A percentile compares a stretch with the other conserved stretches of the same genome.
These are phyloP conservation scores for Netelia fuscicornis DNA, from an alignment of 2,888 invertebrate genomes.

Conservation along the genomic window DNA sequence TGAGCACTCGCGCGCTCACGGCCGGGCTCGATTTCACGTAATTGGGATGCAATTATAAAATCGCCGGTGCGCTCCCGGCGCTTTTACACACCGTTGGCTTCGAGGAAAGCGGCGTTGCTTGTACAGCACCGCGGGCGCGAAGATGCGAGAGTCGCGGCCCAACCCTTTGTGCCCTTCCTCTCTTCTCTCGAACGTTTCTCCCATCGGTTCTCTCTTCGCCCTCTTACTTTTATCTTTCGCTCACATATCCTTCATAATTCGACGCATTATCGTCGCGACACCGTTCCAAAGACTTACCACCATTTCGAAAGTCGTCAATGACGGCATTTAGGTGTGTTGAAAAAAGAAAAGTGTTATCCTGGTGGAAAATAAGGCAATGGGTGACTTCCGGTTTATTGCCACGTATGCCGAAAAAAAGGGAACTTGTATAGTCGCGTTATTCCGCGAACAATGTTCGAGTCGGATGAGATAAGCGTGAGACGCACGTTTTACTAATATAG, in stretches of 20 bases:
- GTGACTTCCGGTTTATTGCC: constrained; percentile 16
- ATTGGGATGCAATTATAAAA: constrained; percentile 80
- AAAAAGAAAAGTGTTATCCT: constrained; percentile 22
- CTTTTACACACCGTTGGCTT: constrained; percentile 73
- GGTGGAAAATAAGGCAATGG: background rate
- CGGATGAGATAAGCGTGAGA: constrained; percentile 23
- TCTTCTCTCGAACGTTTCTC: background rate
- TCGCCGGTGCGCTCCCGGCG: constrained; percentile 73
- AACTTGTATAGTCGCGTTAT: background rate
- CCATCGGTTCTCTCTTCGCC: background rate
- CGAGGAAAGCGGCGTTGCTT: constrained; percentile 71
- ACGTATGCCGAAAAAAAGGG: constrained; percentile 12
- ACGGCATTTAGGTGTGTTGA: background rate
- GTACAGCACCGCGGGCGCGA: constrained; percentile 69
- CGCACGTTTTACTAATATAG: constrained; percentile 11
- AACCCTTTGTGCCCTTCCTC: constrained; percentile 29
- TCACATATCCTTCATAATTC: constrained; percentile 7
- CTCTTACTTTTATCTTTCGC: background rate
- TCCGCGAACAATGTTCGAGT: background rate
- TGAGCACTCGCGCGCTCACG: constrained; percentile 72
- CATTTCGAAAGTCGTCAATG: background rate
- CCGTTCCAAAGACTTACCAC: background rate
- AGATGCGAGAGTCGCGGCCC: constrained; percentile 57
- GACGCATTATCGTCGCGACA: background rate
- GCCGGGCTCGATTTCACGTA: constrained; percentile 75